Evolutionary conservation across 2,113 vertebrate genomes (phyloP), one percentile per base, ranked within the genome.

Genomic region (Malurus melanocephalus): DNA sequence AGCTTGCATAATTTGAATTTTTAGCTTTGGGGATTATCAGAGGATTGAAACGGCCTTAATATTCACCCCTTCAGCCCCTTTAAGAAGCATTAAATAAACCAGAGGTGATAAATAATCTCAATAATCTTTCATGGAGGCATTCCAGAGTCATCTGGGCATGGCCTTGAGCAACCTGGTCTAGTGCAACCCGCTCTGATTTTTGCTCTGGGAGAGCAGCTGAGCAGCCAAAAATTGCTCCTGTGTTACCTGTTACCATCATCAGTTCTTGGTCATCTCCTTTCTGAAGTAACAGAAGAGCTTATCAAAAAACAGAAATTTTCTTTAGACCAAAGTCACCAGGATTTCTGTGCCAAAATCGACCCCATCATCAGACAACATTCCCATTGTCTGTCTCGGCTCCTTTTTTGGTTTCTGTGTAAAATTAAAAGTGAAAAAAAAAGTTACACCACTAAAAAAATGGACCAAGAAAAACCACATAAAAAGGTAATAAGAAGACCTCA

Each of bases 191-290:
- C 5, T 66, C 7, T 35, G 52, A n/a, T 38, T 38, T 38, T 38
- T 38, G 38, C 38, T 61, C 3, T 61, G 24, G 59, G 48, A 46
- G 22, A 64, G 15, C n/a, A 55, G 10, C 10, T 32, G 15, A 48
- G 11, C 40, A 57, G 45, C 4, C 62, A 72, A 33, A 64, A 35
- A 15, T 4, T 55, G 8, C 8, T 48, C 0, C 0, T 43, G 19
- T 60, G 32, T 38, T 61, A 48, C 17, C 16, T 8, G 5, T 17
- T 28, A 11, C 24, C 27, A 68, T 30, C 30, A 48, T 16, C 20
- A 46, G 13, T 28, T 22, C 19, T 3, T 1, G 4, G 4, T 3
- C 30, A 24, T 15, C 55, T 80, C 42, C 60, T 33, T 24, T 27
- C 83, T 73, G 49, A 79, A 78, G 26, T 33, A 33, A 26, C 7